phyloP scores from a whole-genome alignment of 53 echinoderm and acorn worm genomes.

The Actinopyga echinites region DNA sequence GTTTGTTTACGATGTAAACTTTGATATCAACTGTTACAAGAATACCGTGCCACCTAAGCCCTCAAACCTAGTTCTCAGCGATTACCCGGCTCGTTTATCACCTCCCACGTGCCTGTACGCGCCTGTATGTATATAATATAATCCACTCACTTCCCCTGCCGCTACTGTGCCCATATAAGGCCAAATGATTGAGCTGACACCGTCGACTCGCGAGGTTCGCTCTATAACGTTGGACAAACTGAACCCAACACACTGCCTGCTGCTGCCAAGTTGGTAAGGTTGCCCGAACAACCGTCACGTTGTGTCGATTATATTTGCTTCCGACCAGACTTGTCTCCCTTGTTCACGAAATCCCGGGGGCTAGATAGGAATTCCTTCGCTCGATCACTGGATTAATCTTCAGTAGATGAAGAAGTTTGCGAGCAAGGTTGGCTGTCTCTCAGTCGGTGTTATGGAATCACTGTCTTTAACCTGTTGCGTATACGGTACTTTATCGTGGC shows the following conservation, averaged over 20 bases:
- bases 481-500: too few relatives aligned
- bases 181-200: slow-evolving; percentile 3
- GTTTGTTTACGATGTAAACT: too few relatives aligned
- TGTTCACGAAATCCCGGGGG: slow-evolving; percentile 49
- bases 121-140: slow-evolving; percentile 16
- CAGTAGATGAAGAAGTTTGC: not conserved
- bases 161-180: slow-evolving; percentile 44
- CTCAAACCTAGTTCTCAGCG: too few relatives aligned
- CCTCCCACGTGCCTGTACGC: slow-evolving; percentile 6
- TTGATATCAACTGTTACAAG: too few relatives aligned
- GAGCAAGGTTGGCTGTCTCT: slow-evolving; percentile 5
- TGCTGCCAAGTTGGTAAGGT: slow-evolving; percentile 24
- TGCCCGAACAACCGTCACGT: slow-evolving; percentile 33
- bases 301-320: slow-evolving; percentile 41
- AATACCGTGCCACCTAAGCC: too few relatives aligned
- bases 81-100: not conserved
- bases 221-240: too few relatives aligned
- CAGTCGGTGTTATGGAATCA: not conserved
- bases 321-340: slow-evolving; percentile 38
- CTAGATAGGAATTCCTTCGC: slow-evolving; percentile 44
- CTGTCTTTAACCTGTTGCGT: too few relatives aligned
- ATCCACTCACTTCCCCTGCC: slow-evolving; percentile 24
- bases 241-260: too few relatives aligned
- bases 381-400: slow-evolving; percentile 8
- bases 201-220: too few relatives aligned